phyloP scores from a whole-genome alignment of 2,113 vertebrate genomes.

The Gavia stellata region DNA sequence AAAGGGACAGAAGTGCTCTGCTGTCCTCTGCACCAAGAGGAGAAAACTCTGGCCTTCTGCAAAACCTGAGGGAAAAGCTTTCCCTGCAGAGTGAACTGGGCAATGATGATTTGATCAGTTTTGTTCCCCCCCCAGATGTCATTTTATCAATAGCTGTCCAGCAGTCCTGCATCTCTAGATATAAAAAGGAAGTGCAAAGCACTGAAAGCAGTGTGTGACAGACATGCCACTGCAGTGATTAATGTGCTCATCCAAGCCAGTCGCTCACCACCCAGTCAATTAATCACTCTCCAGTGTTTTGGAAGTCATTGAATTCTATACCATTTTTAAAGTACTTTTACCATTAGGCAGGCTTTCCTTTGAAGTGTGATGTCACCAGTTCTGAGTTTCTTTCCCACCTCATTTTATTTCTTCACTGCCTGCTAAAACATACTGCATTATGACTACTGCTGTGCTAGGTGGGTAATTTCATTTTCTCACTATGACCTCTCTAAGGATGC shows the following conservation, averaged over 20 bases:
- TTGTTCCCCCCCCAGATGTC: not conserved
- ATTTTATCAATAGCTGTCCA: constrained; percentile 63
- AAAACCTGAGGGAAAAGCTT: constrained; percentile 15
- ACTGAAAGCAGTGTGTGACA: constrained; percentile 36
- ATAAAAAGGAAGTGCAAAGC: constrained; percentile 36
- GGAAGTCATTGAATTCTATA: constrained; percentile 20
- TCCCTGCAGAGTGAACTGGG: not conserved
- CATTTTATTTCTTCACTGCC: not conserved
- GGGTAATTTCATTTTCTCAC: not conserved
- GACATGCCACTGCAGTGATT: constrained; percentile 51
- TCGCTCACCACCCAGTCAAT: constrained; percentile 10
- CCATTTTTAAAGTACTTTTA: not conserved
- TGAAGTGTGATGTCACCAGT: not conserved
- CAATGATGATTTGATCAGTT: not conserved
- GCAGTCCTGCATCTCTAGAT: constrained; percentile 26
- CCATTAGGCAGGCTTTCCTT: not conserved
- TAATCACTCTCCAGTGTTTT: constrained; percentile 55
- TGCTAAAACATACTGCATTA: not conserved
- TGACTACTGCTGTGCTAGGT: not conserved
- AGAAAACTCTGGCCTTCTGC: not conserved
- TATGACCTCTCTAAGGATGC: not conserved
- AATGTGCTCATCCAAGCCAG: constrained; percentile 42
- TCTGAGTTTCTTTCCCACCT: not conserved
- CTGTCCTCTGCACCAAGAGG: not conserved
- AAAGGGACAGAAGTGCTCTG: not conserved